phyloP scores from a whole-genome alignment of 2,888 invertebrate species.

The Aphrophora alni region DNA sequence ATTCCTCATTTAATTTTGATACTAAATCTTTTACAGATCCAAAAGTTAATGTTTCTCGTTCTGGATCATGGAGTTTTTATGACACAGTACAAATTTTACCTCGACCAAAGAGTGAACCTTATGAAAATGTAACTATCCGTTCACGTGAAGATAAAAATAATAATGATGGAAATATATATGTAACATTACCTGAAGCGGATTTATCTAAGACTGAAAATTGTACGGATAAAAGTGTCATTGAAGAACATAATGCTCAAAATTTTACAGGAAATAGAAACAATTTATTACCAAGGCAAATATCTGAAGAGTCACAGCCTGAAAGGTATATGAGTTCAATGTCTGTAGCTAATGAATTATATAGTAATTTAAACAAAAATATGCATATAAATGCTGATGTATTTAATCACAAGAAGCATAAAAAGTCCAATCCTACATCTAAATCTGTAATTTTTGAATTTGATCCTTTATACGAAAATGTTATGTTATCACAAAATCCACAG shows the following conservation, averaged over 20 bases:
- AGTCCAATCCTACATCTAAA: conserved; percentile 33
- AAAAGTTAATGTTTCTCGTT: conserved; percentile 50
- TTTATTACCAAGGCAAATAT: conserved; percentile 15
- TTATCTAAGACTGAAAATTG: not conserved
- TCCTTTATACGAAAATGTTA: conserved; percentile 58
- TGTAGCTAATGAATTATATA: conserved; percentile 47
- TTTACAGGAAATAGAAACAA: conserved; percentile 35
- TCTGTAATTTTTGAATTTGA: conserved; percentile 77
- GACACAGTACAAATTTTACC: conserved; percentile 53
- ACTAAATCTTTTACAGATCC: conserved; percentile 49
- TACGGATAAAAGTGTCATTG: not conserved
- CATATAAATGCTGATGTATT: conserved; percentile 20
- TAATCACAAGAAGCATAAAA: not conserved
- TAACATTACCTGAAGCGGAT: not conserved
- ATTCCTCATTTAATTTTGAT: conserved; percentile 49
- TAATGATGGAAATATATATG: not conserved
- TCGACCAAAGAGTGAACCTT: conserved; percentile 22
- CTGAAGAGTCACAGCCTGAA: conserved; percentile 19
- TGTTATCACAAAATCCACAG: conserved; percentile 4
- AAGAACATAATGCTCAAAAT: conserved; percentile 25
- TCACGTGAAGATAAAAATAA: not conserved
- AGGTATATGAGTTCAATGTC: conserved; percentile 40
- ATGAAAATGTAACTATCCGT: conserved; percentile 35
- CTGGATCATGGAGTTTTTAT: conserved; percentile 64
- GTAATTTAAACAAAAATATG: conserved; percentile 39